Base-by-base conservation (phyloP, 2,888 invertebrate species). In the Odontomyia ornata region DNA sequence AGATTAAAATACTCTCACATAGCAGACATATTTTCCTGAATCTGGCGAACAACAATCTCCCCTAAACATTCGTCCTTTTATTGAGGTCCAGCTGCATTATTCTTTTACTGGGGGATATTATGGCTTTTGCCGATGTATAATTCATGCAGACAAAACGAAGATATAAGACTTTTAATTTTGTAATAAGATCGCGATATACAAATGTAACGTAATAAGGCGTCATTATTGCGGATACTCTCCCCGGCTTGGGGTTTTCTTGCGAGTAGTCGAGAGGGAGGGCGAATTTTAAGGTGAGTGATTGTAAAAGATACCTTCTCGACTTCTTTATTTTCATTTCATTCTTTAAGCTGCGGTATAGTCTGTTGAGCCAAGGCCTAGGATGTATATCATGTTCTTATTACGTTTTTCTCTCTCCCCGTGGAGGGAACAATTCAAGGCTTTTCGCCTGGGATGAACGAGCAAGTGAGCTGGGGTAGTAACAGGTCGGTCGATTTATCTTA, bases 111-210 rank as follows among this genome's bases (percentile, higher is more conserved):
- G 65, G 52, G 65, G 76, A 13, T 75, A 46, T 75, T 75, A 60
- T 75, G 75, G 65, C 57, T 56, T 77, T 75, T 56, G 47, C 36
- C 71, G 13, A 72, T 79, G 62, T 76, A 76, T 77, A 76, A 79
- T 79, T 79, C 76, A 79, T 77, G 76, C 79, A 77, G 73, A 76
- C 79, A 77, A 79, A 79, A 76, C 79, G 77, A 79, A 79, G 77
- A 78, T 77, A 78, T 79, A 78, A 79, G 78, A 77, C 79, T 78
- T 79, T 79, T 79, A 79, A 79, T 79, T 79, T 78, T 30, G 76
- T 79, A 79, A 79, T 78, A 79, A 79, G 79, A 79, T 79, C 77
- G 77, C 76, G 75, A 79, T 77, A 77, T 78, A 79, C 79, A 77
- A 79, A 79, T 76, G 79, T 77, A 77, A 77, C 62, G 65, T 79